Base-by-base conservation (phyloP, 2,113 vertebrate species). In the Nannobrachium achirus region DNA sequence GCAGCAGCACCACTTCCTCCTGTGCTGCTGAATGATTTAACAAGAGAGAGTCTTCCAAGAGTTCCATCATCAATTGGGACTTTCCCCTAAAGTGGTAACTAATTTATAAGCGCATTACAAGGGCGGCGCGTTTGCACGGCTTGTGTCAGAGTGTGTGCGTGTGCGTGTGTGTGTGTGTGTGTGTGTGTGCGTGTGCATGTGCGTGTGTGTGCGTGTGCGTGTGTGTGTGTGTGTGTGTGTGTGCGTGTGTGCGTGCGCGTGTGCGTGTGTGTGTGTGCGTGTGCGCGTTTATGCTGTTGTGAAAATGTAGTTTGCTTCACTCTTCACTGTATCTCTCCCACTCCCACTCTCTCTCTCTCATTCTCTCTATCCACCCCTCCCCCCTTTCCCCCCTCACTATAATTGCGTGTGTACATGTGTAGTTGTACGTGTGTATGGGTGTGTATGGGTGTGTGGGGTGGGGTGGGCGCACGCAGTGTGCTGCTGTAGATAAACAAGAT, bases 401-500 rank as follows among this genome's bases (percentile, higher is more conserved):
- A 62, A 63, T 65, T 71, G 38, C n/a, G 49, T 61, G 53, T 67
- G 61, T 39, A 61, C 5, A 52, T 57, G 66, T 80, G 61, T 76
- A 63, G 81, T 16, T 68, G 61, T 71, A 33, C 25, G 66, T 66
- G 63, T 49, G 44, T 51, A 55, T 67, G 33, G 42, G 19, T 53
- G 19, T 53, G 48, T 67, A 56, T 20, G 14, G 42, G 18, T 46
- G 20, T 71, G 45, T 52, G 59, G 15, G 44, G 11, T 51, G n/a
- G n/a, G n/a, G n/a, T n/a, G 14, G 20, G 45, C 40, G 49, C 7
- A 3, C 18, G 51, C 58, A 41, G 44, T 25, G n/a, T n/a, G n/a
- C n/a, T n/a, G 66, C 71, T 80, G 75, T 78, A 82, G 82, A 84
- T 86, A 84, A 83, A 88, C 73, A 63, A 84, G 75, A 79, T 86